phyloP scores from a whole-genome alignment of 2,113 vertebrate genomes.

The Pangasianodon gigas region DNA sequence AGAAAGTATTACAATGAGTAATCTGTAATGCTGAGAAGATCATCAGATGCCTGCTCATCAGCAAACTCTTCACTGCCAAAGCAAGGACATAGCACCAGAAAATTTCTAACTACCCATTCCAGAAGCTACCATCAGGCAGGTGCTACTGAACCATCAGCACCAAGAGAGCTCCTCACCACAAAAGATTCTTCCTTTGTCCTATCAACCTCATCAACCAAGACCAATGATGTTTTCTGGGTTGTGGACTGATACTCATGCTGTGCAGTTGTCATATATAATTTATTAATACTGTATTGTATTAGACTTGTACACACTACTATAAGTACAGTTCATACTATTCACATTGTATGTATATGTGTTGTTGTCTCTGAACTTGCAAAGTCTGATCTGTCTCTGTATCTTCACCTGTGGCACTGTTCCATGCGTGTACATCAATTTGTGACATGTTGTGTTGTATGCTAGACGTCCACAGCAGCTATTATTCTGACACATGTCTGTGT shows the following conservation, averaged over 20 bases:
- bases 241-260: neutral
- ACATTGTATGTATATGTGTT: neutral
- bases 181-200: neutral
- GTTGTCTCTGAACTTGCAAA: neutral
- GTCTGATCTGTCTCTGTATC: neutral
- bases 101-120: neutral
- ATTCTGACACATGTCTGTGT: neutral
- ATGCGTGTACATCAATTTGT: neutral
- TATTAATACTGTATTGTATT: neutral
- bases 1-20: neutral
- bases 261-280: neutral
- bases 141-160: too few species aligned
- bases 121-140: neutral
- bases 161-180: neutral
- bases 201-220: neutral
- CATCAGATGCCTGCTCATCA: neutral
- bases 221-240: neutral
- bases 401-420: neutral
- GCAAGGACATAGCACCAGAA: neutral
- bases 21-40: neutral
- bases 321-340: neutral
- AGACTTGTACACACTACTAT: neutral
- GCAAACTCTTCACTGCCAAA: neutral
- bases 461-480: neutral
- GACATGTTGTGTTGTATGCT: neutral